Percentiles rank a stretch among this genome's conserved stretches.
phyloP scores from a whole-genome alignment of 1,140 invertebrate species.

The Myzus persicae region DNA sequence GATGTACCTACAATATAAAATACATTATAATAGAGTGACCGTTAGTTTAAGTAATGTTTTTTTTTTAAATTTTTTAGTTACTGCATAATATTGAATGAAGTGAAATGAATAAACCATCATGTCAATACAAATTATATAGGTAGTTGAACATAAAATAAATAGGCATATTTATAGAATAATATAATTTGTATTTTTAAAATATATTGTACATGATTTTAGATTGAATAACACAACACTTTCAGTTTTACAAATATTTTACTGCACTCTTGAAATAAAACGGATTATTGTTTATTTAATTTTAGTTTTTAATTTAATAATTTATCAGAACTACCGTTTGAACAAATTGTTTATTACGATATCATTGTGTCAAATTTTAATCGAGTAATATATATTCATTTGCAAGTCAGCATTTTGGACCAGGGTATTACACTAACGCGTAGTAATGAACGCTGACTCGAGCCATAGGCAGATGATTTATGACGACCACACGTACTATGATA shows the following conservation, averaged over 20 bases:
- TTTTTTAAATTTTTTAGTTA: neutral
- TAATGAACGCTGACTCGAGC: neutral
- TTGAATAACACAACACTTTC: neutral
- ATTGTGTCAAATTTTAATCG: constrained; percentile 11
- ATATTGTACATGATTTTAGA: neutral
- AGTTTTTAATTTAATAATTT: neutral
- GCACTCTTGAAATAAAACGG: neutral
- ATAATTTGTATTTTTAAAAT: neutral
- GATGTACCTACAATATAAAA: neutral
- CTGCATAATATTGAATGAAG: neutral
- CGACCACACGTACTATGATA: neutral
- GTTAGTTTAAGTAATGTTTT: neutral
- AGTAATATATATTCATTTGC: constrained; percentile 31
- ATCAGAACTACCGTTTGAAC: neutral
- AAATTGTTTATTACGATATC: constrained; percentile 23
- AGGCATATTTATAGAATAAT: neutral
- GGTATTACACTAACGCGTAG: neutral
- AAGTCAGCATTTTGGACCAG: constrained; percentile 11
- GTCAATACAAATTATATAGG: neutral
- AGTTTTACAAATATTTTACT: neutral
- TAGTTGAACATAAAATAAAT: neutral
- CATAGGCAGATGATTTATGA: constrained; percentile 13
- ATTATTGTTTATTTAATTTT: neutral
- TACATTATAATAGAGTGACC: neutral
- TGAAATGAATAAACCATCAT: neutral